phyloP scores from a whole-genome alignment of 2,797 vertebrate species.

The Sebastes goodei region DNA sequence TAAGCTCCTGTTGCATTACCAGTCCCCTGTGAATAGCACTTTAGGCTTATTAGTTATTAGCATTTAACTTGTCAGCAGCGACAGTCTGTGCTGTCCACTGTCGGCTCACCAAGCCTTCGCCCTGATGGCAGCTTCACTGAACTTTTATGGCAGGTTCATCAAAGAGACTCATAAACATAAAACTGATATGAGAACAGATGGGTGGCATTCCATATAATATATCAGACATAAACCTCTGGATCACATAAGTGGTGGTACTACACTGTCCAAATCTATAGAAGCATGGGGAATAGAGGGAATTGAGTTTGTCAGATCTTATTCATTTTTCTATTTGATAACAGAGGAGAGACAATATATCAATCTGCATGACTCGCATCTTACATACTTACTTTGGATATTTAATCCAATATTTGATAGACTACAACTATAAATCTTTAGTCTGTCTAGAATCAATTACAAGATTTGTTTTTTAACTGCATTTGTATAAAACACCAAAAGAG shows the following conservation, averaged over 20 bases:
- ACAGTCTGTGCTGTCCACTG: constrained; percentile 19
- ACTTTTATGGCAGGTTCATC: constrained; percentile 52
- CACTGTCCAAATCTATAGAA: neutral
- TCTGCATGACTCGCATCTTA: neutral
- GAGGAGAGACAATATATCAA: neutral
- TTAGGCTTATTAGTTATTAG: constrained; percentile 12
- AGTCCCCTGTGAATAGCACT: constrained; percentile 2
- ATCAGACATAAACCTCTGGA: constrained; percentile 27
- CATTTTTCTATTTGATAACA: neutral
- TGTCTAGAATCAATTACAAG: neutral
- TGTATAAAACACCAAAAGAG: neutral
- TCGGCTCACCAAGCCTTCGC: constrained; percentile 17
- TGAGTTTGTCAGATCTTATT: neutral
- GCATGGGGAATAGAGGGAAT: neutral
- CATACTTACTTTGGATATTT: neutral
- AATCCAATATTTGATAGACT: neutral
- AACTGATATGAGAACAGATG: constrained; percentile 51
- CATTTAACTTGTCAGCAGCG: constrained; percentile 15
- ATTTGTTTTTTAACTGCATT: neutral
- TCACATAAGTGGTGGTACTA: neutral
- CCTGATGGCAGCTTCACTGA: constrained; percentile 40
- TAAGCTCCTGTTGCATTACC: neutral
- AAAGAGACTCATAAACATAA: constrained; percentile 51
- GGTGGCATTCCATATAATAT: constrained; percentile 26
- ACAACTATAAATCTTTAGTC: too few relatives aligned